Evolutionary conservation across 92 coral and sea anemone genomes (phyloP).

Genomic region (Nematostella vectensis): DNA sequence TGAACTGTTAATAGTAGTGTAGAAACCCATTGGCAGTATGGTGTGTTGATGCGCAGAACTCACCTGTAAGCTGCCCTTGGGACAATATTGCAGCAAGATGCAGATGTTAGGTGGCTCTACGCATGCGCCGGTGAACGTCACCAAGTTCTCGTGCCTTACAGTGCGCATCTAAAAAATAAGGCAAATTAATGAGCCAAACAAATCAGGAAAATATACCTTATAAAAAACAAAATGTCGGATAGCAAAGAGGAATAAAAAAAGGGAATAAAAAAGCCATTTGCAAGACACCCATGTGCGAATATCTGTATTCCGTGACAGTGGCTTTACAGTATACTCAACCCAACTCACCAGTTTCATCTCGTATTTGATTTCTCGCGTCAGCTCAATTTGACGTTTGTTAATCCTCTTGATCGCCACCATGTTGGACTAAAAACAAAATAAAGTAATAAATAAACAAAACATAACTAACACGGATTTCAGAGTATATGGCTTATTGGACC

Average conservation of each 20-base stretch:
- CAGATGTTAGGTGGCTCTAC: conserved; percentile 69
- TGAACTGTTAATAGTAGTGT: no score
- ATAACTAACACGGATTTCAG: no score
- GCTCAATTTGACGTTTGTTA: conserved; percentile 60
- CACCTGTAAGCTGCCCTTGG: conserved; percentile 98
- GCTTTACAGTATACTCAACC: background rate
- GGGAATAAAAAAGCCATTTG: no score
- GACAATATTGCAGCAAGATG: conserved; percentile 76
- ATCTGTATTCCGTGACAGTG: no score
- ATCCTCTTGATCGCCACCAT: conserved; percentile 80
- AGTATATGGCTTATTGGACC: no score
- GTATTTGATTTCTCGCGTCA: conserved; percentile 71
- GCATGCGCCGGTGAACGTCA: conserved; percentile 90
- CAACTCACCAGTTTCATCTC: conserved; percentile 79
- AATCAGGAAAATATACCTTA: no score
- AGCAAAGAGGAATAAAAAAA: no score
- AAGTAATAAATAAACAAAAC: background rate
- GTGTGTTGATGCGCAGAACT: no score
- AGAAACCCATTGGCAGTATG: no score
- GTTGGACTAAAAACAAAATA: conserved; percentile 40
- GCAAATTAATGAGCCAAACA: background rate
- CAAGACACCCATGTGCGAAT: no score
- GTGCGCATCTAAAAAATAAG: conserved; percentile 61
- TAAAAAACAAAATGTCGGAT: no score
- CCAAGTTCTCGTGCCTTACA: conserved; percentile 80